These are phyloP conservation scores for Sphinx pinastri DNA, from an alignment of 2,888 invertebrate genomes.

Conservation along the genomic window DNA sequence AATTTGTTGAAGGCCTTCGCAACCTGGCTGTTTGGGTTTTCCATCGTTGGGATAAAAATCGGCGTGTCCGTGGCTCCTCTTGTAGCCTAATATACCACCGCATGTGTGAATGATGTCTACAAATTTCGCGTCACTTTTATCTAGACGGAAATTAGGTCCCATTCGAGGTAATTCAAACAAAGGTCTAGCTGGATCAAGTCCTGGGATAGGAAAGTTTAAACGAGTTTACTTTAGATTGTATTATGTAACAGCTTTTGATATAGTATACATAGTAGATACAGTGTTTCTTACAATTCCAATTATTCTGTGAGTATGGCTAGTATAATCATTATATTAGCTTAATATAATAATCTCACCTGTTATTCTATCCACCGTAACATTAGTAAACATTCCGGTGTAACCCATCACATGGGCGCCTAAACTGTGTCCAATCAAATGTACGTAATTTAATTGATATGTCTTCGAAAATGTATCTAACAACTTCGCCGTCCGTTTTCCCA, in stretches of 20 bases:
- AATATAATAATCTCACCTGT: constrained; percentile 72
- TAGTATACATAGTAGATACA: too few relatives aligned
- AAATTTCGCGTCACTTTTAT: constrained; percentile 87
- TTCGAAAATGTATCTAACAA: constrained; percentile 53
- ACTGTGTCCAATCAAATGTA: constrained; percentile 82
- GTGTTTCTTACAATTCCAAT: too few relatives aligned
- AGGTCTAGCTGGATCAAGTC: constrained; percentile 88
- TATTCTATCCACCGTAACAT: constrained; percentile 77
- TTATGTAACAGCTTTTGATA: too few relatives aligned
- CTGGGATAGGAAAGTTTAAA: constrained; percentile 43
- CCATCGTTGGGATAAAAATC: constrained; percentile 92
- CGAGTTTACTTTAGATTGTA: too few relatives aligned
- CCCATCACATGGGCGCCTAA: constrained; percentile 86
- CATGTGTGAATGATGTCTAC: constrained; percentile 91
- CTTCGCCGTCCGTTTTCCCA: constrained; percentile 66
- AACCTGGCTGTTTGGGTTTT: constrained; percentile 87
- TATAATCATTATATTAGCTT: background rate
- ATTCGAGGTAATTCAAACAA: constrained; percentile 81
- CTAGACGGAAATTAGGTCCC: constrained; percentile 73
- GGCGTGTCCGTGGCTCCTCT: constrained; percentile 85
- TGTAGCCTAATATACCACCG: constrained; percentile 86
- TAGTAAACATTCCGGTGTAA: constrained; percentile 79
- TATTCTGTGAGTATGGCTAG: too few relatives aligned
- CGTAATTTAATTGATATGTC: constrained; percentile 48
- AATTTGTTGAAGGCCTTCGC: constrained; percentile 73